Evolutionary conservation across 2,113 vertebrate species (phyloP), one percentile per base, ranked within the genome.

Genomic region (Nibea albiflora): DNA sequence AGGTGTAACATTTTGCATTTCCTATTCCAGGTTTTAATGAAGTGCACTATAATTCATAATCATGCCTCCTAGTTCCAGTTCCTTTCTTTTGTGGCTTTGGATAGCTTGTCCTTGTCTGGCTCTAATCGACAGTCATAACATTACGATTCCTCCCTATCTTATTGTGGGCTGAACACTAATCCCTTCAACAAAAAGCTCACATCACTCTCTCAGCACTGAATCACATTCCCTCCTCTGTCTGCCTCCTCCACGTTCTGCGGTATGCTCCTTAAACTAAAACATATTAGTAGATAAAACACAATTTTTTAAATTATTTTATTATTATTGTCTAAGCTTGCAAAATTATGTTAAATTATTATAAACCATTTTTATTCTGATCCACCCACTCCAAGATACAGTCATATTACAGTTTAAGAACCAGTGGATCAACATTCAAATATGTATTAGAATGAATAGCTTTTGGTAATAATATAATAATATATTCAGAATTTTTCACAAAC

Each of bases 211-310:
- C 12, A 61, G 77, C 73, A 63, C 60, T 87, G 83, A 85, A 84
- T 90, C 84, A 85, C 86, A 44, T 68, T 82, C 79, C 70, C 79
- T 89, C 78, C 83, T 74, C 78, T 80, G 83, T 91, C 83, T 85
- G 76, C 78, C 88, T 91, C 88, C 90, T 83, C 88, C 88, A 84
- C 81, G 64, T 39, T 20, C 56, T 15, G 80, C 77, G 60, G 73
- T 49, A 28, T 44, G 20, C 62, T 61, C 56, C 81, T 68, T 79
- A 61, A 81, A 62, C 71, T 39, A 12, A 76, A 57, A 66, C 71
- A 31, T 74, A 56, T 80, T 26, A 83, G 61, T 35, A 68, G 79
- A 75, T 82, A 80, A 87, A 87, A 68, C 80, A 61, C 31, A 35
- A 1, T 79, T 79, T 64, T 73, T 54, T 62, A n/a, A n/a, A n/a